A percentile compares a stretch with the other conserved stretches of the same genome.
These are phyloP conservation scores for Menidia menidia DNA, from an alignment of 2,797 vertebrate genomes.

Conservation along the genomic window DNA sequence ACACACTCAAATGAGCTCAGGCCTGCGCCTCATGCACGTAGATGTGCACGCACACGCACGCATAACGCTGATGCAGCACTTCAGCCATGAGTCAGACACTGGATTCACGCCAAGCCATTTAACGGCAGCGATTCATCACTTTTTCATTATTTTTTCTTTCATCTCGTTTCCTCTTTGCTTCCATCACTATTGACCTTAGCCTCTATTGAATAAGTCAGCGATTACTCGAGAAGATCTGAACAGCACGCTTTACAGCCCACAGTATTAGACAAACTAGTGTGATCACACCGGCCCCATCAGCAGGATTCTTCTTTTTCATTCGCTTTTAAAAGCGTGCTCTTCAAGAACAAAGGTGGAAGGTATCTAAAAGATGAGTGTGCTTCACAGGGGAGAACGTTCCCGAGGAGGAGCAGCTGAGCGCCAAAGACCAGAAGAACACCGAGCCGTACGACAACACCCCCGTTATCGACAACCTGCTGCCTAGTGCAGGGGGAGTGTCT, in stretches of 20 bases:
- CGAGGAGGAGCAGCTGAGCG: conserved; percentile 88
- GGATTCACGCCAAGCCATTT: conserved; percentile 19
- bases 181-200: neutral
- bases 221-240: neutral
- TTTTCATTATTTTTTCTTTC: conserved; percentile 11
- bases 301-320: neutral
- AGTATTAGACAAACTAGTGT: neutral
- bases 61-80: conserved; percentile 35
- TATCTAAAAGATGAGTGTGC: neutral
- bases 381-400: conserved; percentile 90
- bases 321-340: neutral
- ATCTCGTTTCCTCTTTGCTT: conserved; percentile 4
- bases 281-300: too few species aligned
- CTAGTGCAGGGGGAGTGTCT: conserved; percentile 64
- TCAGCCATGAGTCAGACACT: conserved; percentile 41
- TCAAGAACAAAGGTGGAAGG: neutral
- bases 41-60: conserved; percentile 7
- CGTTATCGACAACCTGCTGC: conserved; percentile 85
- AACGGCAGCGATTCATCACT: conserved; percentile 8
- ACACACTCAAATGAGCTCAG: conserved; percentile 23
- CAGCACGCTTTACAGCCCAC: neutral
- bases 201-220: conserved; percentile 8
- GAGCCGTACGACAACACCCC: conserved; percentile 88
- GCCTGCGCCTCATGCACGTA: neutral
- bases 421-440: conserved; percentile 88